Evolutionary conservation across 2,888 invertebrate species (phyloP), one percentile per base, ranked within the genome.

Genomic region (Tanytarsus gracilentus): DNA sequence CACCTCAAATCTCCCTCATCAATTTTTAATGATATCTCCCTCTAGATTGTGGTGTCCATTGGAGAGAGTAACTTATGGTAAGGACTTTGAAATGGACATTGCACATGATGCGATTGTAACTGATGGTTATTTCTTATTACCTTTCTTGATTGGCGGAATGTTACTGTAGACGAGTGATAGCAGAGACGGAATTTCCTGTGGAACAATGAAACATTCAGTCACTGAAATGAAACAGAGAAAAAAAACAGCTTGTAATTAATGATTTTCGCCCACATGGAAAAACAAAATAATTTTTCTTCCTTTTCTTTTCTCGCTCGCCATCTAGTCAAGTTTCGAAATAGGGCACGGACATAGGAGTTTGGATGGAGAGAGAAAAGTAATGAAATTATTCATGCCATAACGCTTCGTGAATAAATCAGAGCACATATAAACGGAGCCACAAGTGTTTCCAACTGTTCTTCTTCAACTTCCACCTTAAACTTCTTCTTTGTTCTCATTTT

Each of bases 121-220:
- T n/a, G n/a, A n/a, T n/a, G n/a, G n/a, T n/a, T n/a, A n/a, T 18
- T 18, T 44, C 21, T 44, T 18, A 18, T 71, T 78, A 86, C 89
- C 90, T 82, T 89, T 90, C 68, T 86, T 86, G 8, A 90, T 81
- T 0, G 87, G 88, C 4, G 90, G 89, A 63, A 90, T 87, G 67
- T 88, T 89, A 7, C 88, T 87, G 70, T 88, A 90, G 1, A 88
- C 81, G 3, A 90, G 77, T 0, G 88, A 88, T 6, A 90, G 74
- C 27, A 89, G 69, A 0, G 89, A 86, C 1, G 88, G 88, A 53
- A 90, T 66, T 71, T 90, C 89, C 68, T 88, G 86, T 0, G 90
- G 89, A 27, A 90, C 80, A 65, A 90, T 84, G 18, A 88, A 73
- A 1, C 80, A 75, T 53, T 76, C 52, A 30, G 27, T 16, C 16